Percentiles rank a stretch among this genome's conserved stretches.
Conservation (phyloP, 2,113 vertebrate genomes). For the Pygoscelis adeliae region DNA sequence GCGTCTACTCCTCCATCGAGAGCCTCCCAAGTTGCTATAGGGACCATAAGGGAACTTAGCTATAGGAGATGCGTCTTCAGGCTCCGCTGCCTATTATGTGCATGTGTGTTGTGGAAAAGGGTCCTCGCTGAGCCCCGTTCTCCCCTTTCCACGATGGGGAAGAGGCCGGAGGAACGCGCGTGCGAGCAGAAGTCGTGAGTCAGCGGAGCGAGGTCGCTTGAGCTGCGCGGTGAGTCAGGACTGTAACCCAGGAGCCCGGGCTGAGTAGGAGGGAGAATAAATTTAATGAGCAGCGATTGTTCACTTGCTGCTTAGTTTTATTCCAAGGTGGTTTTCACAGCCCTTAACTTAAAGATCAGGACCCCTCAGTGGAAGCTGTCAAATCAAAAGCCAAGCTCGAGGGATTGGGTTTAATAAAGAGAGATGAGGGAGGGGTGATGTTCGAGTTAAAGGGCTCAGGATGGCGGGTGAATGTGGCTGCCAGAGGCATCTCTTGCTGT, state of each 20-base stretch:
- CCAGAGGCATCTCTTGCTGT: neutral
- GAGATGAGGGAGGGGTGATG: neutral
- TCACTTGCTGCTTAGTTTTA: conserved; percentile 14
- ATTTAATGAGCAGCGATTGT: conserved; percentile 31
- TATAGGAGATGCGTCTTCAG: neutral
- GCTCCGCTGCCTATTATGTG: neutral
- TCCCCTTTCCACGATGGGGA: accelerated
- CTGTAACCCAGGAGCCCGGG: conserved; percentile 6
- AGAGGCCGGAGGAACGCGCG: neutral
- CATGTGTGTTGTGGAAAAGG: accelerated
- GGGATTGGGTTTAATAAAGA: neutral
- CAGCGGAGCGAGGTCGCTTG: neutral
- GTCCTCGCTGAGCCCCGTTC: neutral
- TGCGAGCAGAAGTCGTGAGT: conserved; percentile 16
- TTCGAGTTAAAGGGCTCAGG: neutral
- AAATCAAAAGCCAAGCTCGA: neutral
- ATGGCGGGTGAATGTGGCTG: neutral
- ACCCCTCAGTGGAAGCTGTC: neutral
- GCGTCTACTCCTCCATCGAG: accelerated
- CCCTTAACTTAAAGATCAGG: neutral
- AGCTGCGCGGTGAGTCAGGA: conserved; percentile 9
- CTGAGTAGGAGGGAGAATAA: conserved; percentile 51
- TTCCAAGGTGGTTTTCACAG: neutral
- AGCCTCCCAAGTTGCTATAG: neutral
- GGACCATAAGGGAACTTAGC: neutral